Conservation (phyloP, 2,797 vertebrate genomes). For the Galagoides demidoff region DNA sequence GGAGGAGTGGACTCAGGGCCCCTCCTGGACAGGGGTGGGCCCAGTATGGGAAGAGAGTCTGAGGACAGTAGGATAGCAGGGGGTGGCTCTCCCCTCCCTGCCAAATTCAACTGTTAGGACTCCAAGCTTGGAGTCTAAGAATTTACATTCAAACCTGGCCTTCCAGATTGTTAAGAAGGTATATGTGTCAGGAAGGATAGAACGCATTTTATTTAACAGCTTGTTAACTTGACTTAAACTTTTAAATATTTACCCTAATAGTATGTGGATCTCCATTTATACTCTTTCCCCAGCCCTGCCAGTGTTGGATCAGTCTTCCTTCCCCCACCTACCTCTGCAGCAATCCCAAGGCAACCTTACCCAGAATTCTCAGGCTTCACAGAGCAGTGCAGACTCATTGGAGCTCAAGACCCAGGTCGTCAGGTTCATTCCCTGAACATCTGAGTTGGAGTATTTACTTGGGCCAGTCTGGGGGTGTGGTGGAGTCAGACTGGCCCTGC, state of each 20-base stretch:
- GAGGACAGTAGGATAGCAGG: not conserved
- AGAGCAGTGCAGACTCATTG: not conserved
- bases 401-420: not conserved
- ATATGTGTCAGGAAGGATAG: slow-evolving; percentile 7
- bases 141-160: slow-evolving; percentile 29
- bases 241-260: slow-evolving; percentile 65
- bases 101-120: not conserved
- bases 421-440: not conserved
- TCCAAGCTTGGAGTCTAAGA: not conserved
- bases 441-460: not conserved
- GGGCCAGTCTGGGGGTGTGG: not conserved
- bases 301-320: not conserved
- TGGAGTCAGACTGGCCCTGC: not conserved
- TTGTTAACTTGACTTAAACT: slow-evolving; percentile 64
- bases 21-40: not conserved
- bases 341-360: not conserved
- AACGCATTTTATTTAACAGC: slow-evolving; percentile 53
- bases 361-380: not conserved
- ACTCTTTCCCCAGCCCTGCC: not conserved
- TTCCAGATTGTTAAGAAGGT: slow-evolving; percentile 10
- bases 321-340: not conserved
- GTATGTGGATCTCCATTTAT: slow-evolving; percentile 37
- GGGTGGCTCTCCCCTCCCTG: not conserved
- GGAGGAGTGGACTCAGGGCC: not conserved
- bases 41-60: not conserved